Evolutionary conservation across 2,797 vertebrate species (phyloP), one percentile per base, ranked within the genome.

Genomic region (Malurus leucopterus): DNA sequence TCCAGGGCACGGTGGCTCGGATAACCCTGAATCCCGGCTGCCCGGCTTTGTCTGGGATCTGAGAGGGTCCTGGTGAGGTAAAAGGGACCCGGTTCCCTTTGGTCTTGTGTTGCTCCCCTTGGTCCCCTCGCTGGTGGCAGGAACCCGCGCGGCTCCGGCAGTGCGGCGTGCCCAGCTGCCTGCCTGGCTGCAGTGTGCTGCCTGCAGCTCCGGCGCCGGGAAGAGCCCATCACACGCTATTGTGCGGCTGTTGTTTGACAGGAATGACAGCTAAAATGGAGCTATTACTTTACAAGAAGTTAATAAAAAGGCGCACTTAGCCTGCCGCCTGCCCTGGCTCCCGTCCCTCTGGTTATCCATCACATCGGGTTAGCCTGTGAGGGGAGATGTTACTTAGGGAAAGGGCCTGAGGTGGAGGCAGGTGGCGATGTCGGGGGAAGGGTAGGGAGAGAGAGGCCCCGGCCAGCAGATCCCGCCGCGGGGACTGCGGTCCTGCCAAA

Each of bases 261-360:
- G 22, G 41, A 82, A n/a, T 57, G 89, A 85, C 92, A 74, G 92
- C 82, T 84, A 46, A 82, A 92, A 90, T 74, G 82, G 89, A 92
- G 94, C 90, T 71, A 79, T 86, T 83, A 83, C 89, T 93, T 89
- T 61, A 69, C 84, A 71, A 73, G 84, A 87, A 95, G 89, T 94
- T 93, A 90, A 91, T 86, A 57, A 90, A 88, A 84, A 90, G 72
- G 89, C 47, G 58, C 86, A 15, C 57, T 86, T 76, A 91, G 84
- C 86, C 73, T 69, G 71, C 86, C 43, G 93, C 75, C 53, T 69
- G 86, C 88, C 58, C 83, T 41, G 86, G 76, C 73, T 76, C 24
- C 51, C 69, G 14, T 80, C 44, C 62, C 68, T 49, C 69, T 18
- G 77, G 55, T 75, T 47, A 86, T 67, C 90, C 84, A 55, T 91